Base-by-base conservation (phyloP, 2,797 vertebrate genomes). In the Eremophila alpestris region DNA sequence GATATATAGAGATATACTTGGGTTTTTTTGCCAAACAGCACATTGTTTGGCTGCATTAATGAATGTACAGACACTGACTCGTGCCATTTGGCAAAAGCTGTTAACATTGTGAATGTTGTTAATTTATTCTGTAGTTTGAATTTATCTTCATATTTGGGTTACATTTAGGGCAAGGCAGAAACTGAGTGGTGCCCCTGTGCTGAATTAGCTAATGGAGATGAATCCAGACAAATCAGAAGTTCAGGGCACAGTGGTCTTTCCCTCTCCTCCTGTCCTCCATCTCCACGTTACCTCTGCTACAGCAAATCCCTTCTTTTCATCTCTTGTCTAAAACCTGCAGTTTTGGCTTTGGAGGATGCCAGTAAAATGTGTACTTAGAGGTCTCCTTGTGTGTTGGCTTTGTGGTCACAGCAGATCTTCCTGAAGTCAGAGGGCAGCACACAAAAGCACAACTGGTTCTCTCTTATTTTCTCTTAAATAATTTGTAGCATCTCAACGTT, bases 381-480 rank as follows among this genome's bases (percentile, higher is more conserved):
- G 11, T 80, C 7, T 83, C 20, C 22, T 43, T 7, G 2, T 88
- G 41, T 17, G 4, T 56, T 63, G 55, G 32, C 27, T 79, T 71
- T 17, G 7, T 4, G 4, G 12, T 75, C 15, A 1, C 29, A 43
- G 34, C 6, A 36, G 71, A 55, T 62, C 36, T 81, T 70, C 62
- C 63, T 63, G 59, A 65, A 94, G 62, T 65, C 59, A 52, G 63
- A 40, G 55, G n/a, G 32, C 41, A 69, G 65, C 67, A 43, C 22
- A 40, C 34, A 64, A 76, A 74, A 78, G 49, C 73, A 67, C 65
- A 36, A 48, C 59, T 52, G 34, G 48, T n/a, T 45, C 69, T 73
- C 41, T 79, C 45, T 76, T 65, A 60, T 73, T 73, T 91, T 77
- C 52, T 81, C 83, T 79, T 71, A 59, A 93, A 79, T 85, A 19